Percentiles rank a stretch among this genome's conserved stretches.
These are phyloP conservation scores for Pachycephus smyrnensis DNA, from an alignment of 2,888 invertebrate genomes.

Conservation along the genomic window DNA sequence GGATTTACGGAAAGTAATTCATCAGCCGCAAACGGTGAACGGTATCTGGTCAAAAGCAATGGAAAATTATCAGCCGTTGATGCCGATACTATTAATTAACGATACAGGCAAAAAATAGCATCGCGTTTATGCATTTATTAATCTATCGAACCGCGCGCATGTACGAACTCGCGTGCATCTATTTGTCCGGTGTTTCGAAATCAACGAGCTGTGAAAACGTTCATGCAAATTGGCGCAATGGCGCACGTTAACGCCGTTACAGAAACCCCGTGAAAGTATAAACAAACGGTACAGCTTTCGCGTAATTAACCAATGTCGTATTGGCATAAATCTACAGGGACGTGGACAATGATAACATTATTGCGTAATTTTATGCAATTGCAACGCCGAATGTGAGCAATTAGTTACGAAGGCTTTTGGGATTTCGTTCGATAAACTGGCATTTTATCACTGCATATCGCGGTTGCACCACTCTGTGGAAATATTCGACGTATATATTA, in stretches of 20 bases:
- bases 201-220: conserved; percentile 31
- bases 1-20: neutral
- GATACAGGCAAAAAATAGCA: neutral
- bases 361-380: conserved; percentile 35
- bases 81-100: neutral
- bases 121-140: neutral
- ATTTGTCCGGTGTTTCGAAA: neutral
- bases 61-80: neutral
- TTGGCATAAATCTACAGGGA: conserved; percentile 11
- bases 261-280: conserved; percentile 36
- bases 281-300: conserved; percentile 38
- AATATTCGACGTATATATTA: neutral
- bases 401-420: conserved; percentile 8
- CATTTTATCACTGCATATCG: neutral
- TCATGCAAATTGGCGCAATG: conserved; percentile 40
- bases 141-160: neutral
- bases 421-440: neutral
- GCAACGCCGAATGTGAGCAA: conserved; percentile 3
- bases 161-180: neutral
- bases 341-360: conserved; percentile 41
- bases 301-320: conserved; percentile 30
- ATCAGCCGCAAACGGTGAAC: neutral
- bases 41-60: neutral
- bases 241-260: conserved; percentile 26
- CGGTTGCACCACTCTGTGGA: neutral